Base-by-base conservation (phyloP, 2,113 vertebrate species). In the Esox niger region DNA sequence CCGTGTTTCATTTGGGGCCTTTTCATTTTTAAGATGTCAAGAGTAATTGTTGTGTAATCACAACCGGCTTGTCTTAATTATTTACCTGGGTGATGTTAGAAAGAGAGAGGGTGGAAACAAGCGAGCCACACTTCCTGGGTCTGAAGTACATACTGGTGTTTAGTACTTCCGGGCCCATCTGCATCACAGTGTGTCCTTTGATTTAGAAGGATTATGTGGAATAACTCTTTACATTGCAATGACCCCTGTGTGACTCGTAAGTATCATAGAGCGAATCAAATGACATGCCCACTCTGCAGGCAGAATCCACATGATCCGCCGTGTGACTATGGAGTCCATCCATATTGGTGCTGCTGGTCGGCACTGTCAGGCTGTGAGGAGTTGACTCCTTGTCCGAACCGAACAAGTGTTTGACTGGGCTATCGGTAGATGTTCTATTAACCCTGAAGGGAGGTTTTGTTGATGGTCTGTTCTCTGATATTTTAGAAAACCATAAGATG, bases 1-100 rank as follows among this genome's bases (percentile, higher is more conserved):
- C 64, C 73, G 69, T 82, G 77, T 75, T 83, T 83, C 67, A 80
- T 80, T 47, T 78, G 35, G 35, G 63, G 52, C 49, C 64, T 67
- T 80, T 75, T 33, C 69, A 80, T 79, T 70, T 80, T 72, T 76
- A 47, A 76, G 70, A 43, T 71, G 65, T 57, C 31, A 70, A 62
- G 73, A 83, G 71, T 80, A 78, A 83, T 80, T 83, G 74, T 82
- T 78, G 78, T 80, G 75, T 78, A 76, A 79, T 77, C 74, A 71
- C 35, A 46, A 17, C 21, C 60, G 66, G 1, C 49, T 73, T 58
- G 43, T 66, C 66, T 84, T 55, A 79, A 81, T 76, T 79, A 77
- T 79, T 79, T 35, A 79, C 71, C 68, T 49, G 35, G 35, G 35
- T 38, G 35, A 43, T 56, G 49, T 56, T 49, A 20, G 8, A 6